Evolutionary conservation across 2,888 invertebrate species (phyloP).

Genomic region (Pogonocherus hispidulus): DNA sequence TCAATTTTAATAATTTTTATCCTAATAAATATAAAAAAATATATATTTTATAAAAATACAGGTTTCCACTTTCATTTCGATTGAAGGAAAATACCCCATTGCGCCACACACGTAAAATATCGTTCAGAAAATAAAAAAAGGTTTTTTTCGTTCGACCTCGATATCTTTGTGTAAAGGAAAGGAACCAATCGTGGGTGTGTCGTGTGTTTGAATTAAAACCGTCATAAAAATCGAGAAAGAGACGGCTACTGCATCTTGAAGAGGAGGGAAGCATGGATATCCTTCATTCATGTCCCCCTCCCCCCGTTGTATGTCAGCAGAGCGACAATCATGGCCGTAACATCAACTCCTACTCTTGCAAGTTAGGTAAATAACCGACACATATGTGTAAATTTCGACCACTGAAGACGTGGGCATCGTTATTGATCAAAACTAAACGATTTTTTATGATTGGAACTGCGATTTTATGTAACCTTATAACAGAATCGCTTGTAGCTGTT

Average conservation of each 20-base stretch:
- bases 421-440: slow-evolving; percentile 19
- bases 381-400: slow-evolving; percentile 24
- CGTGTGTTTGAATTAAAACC: slow-evolving; percentile 15
- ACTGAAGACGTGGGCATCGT: slow-evolving; percentile 7
- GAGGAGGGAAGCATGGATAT: slow-evolving; percentile 5
- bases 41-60: too few species aligned
- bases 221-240: slow-evolving; percentile 3
- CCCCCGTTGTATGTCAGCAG: slow-evolving; percentile 13
- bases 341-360: slow-evolving; percentile 13
- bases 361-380: slow-evolving; percentile 32
- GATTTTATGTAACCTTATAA: not conserved
- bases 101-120: not conserved
- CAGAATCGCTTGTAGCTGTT: not conserved
- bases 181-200: slow-evolving; percentile 5
- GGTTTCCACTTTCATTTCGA: too few species aligned
- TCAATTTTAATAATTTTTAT: too few species aligned
- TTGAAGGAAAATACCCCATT: too few species aligned
- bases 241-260: too few species aligned
- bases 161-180: slow-evolving; percentile 1
- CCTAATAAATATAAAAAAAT: too few species aligned
- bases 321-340: slow-evolving; percentile 26
- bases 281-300: slow-evolving; percentile 22
- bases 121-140: not conserved
- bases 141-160: not conserved
- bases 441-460: not conserved